Evolutionary conservation across 2,888 invertebrate genomes (phyloP), one percentile per base, ranked within the genome.

Genomic region (Drosophila mulleri): DNA sequence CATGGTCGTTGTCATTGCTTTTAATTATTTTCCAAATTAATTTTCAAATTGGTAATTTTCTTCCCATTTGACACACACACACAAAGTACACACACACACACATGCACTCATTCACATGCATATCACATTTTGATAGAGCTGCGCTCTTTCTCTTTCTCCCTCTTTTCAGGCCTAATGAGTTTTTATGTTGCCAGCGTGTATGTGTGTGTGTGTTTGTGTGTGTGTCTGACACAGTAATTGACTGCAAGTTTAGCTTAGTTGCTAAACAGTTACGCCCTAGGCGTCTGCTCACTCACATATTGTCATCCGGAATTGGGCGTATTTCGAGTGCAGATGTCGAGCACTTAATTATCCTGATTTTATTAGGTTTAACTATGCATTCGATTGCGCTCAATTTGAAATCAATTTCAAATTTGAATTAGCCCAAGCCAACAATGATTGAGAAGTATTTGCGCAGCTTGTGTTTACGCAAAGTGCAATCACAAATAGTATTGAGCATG

Each of bases 11-110:
- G 74, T 70, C 75, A 86, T 83, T 78, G 78, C 78, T 80, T 87
- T 78, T 82, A 89, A 89, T 89, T 88, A 88, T 80, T 88, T 87
- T 80, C 78, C 84, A 88, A 89, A 89, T 89, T 89, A 89, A 88
- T 89, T 89, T 89, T 75, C 82, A 89, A 89, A 89, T 89, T 89
- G 85, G 75, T 84, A 82, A 87, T 86, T 82, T 83, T 83, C 86
- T 83, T 83, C 88, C 66, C 82, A 85, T 83, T 86, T 82, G 35
- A 8, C 29, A 29, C 75, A 59, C 68, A 77, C 53, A 53, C 44
- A 41, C n/a, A n/a, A n/a, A n/a, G n/a, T n/a, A n/a, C 37, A 29
- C 57, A 61, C 18, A 54, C 67, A 9, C 1, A n/a, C 41, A n/a
- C 41, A n/a, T 2, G 2, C 35, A 35, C 20, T 2, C 20, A 23